Conservation (phyloP, 2,888 invertebrate genomes). For the Cyclophora punctaria region DNA sequence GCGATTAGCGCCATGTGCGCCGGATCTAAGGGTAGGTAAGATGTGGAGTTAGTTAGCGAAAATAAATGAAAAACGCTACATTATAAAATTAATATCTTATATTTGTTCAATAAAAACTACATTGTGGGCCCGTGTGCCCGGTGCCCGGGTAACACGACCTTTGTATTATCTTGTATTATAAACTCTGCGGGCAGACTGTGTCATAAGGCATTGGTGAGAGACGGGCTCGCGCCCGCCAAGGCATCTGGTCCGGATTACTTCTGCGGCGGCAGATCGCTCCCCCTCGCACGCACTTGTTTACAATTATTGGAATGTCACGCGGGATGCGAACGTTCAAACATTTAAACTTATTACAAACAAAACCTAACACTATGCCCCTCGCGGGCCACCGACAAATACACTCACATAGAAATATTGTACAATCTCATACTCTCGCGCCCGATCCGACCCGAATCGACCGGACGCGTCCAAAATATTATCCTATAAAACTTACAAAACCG, state of each 20-base stretch:
- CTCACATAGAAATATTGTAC: conserved; percentile 59
- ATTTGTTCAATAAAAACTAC: conserved; percentile 76
- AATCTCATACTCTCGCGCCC: conserved; percentile 49
- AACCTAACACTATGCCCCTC: conserved; percentile 56
- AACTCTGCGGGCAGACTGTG: conserved; percentile 75
- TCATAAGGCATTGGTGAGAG: conserved; percentile 72
- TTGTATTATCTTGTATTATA: conserved; percentile 74
- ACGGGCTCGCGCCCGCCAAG: conserved; percentile 49
- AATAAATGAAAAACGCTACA: conserved; percentile 52
- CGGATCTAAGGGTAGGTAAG: too few species aligned
- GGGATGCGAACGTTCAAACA: conserved; percentile 64
- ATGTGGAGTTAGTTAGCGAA: neutral
- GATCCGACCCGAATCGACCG: conserved; percentile 30
- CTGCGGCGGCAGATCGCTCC: conserved; percentile 33
- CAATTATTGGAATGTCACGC: conserved; percentile 73
- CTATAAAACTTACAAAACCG: conserved; percentile 77
- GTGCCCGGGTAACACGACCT: conserved; percentile 75
- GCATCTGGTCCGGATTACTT: conserved; percentile 48
- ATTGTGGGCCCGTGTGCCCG: conserved; percentile 74
- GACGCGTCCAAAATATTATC: conserved; percentile 59
- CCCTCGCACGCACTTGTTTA: conserved; percentile 47
- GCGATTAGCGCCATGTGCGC: too few species aligned
- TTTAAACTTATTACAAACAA: conserved; percentile 57
- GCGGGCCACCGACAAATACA: conserved; percentile 45
- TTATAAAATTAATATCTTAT: conserved; percentile 76